A percentile compares a stretch with the other conserved stretches of the same genome.
phyloP scores from a whole-genome alignment of 2,888 invertebrate genomes.

The Ernsta delagoae region DNA sequence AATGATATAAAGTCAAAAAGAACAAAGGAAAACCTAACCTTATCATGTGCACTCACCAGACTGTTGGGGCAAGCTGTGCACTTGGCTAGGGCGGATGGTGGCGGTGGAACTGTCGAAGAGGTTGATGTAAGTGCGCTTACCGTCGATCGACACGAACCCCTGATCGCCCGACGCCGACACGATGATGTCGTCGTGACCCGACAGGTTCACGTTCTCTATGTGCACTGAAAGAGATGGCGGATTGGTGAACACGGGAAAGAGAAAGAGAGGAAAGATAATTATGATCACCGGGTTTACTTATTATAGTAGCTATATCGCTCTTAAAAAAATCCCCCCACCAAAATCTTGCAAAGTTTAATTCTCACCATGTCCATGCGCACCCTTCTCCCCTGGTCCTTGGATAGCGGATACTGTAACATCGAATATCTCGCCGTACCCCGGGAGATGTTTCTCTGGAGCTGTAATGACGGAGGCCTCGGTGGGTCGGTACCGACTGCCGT shows the following conservation, averaged over 20 bases:
- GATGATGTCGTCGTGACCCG: slow-evolving; percentile 87
- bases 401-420: slow-evolving; percentile 95
- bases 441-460: slow-evolving; percentile 68
- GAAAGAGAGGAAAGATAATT: no score
- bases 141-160: slow-evolving; percentile 96
- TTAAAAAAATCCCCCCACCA: no score
- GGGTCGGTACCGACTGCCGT: slow-evolving; percentile 72
- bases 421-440: slow-evolving; percentile 91
- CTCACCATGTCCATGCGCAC: slow-evolving; percentile 70
- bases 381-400: slow-evolving; percentile 90
- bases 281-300: no score
- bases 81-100: slow-evolving; percentile 46
- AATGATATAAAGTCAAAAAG: no score
- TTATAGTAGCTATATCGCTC: no score
- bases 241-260: no score
- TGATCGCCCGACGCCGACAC: slow-evolving; percentile 92
- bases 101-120: slow-evolving; percentile 89
- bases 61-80: slow-evolving; percentile 50
- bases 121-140: slow-evolving; percentile 94
- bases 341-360: no score
- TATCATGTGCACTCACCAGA: slow-evolving; percentile 62
- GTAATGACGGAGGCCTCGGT: slow-evolving; percentile 75
- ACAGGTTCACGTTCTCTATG: slow-evolving; percentile 81
- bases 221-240: no score
- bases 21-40: no score